Evolutionary conservation across 2,113 vertebrate genomes (phyloP).

Genomic region (Brachionichthys hirsutus): DNA sequence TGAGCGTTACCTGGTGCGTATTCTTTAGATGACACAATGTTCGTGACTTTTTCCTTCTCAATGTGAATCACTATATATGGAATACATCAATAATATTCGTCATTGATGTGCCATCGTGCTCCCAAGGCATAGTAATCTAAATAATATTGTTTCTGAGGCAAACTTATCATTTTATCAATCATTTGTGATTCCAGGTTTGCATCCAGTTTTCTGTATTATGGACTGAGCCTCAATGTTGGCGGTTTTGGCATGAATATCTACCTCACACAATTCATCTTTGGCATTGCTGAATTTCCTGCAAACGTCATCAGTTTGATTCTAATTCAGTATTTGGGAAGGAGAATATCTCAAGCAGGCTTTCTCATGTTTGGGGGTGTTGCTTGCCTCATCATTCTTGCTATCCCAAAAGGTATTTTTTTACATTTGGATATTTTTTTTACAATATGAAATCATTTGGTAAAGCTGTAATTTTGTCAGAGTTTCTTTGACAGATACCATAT

Average conservation of each 20-base stretch:
- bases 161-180: too few relatives aligned
- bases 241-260: constrained; percentile 92
- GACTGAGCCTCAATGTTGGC: constrained; percentile 85
- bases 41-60: neutral
- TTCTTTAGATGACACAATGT: neutral
- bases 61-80: constrained; percentile 47
- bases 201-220: constrained; percentile 80
- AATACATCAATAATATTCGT: too few relatives aligned
- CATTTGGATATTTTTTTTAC: neutral
- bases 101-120: too few relatives aligned
- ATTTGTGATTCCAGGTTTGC: neutral
- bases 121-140: too few relatives aligned
- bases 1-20: constrained; percentile 79
- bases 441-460: neutral
- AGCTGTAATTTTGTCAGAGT: neutral
- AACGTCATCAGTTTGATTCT: constrained; percentile 72
- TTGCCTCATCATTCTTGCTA: constrained; percentile 77
- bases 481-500: too few relatives aligned
- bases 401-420: constrained; percentile 82
- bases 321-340: constrained; percentile 82
- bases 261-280: constrained; percentile 89
- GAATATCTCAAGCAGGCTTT: constrained; percentile 62
- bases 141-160: too few relatives aligned
- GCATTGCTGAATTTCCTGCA: constrained; percentile 81
- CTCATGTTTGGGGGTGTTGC: constrained; percentile 79